Evolutionary conservation across 2,113 vertebrate species (phyloP).

Genomic region (Pristiophorus japonicus): DNA sequence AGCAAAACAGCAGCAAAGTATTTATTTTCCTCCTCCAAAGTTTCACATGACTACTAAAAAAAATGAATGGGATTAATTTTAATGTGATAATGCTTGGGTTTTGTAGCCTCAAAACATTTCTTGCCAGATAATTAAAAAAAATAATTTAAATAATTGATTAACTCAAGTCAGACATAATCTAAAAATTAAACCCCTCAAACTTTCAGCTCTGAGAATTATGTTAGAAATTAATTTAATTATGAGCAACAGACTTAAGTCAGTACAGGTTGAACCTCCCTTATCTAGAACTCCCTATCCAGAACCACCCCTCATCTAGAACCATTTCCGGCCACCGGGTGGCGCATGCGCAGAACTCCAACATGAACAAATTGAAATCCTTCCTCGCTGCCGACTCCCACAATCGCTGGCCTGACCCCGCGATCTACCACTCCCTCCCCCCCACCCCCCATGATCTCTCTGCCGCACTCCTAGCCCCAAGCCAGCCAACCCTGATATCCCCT

Average conservation of each 20-base stretch:
- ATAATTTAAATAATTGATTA: not conserved
- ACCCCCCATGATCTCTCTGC: too few species aligned
- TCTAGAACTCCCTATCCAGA: too few species aligned
- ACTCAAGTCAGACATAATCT: not conserved
- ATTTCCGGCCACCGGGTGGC: too few species aligned
- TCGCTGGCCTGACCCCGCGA: too few species aligned
- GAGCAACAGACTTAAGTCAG: not conserved
- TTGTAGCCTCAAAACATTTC: not conserved
- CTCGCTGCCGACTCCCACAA: too few species aligned
- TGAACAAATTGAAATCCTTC: too few species aligned
- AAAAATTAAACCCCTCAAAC: not conserved
- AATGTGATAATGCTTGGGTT: not conserved
- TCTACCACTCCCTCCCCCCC: too few species aligned
- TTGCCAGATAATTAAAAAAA: not conserved
- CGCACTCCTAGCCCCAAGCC: too few species aligned
- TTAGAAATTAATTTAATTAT: not conserved
- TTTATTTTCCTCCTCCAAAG: not conserved
- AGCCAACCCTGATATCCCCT: too few species aligned
- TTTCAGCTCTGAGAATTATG: not conserved
- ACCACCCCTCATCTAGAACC: too few species aligned
- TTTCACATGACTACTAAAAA: not conserved
- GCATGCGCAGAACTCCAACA: too few species aligned
- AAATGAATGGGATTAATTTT: not conserved
- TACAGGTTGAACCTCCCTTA: too few species aligned
- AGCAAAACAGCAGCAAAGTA: not conserved